A percentile compares a stretch with the other conserved stretches of the same genome.
These are phyloP conservation scores for Troides helena DNA, from an alignment of 2,888 invertebrate genomes.

Conservation along the genomic window DNA sequence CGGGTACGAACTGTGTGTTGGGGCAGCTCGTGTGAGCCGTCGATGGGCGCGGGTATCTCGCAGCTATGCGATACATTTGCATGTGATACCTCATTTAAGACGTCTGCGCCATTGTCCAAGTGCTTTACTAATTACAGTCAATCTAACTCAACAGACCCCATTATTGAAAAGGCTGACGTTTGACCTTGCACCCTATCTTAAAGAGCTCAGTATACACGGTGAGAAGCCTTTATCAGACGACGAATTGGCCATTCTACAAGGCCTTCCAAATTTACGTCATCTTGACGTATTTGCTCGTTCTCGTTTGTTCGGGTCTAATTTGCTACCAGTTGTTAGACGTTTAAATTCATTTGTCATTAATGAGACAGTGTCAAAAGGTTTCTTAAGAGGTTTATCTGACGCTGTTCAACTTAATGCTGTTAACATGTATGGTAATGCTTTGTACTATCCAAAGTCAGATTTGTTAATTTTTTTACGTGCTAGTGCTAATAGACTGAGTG, in stretches of 20 bases:
- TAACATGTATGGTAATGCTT: conserved; percentile 47
- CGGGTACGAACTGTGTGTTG: conserved; percentile 33
- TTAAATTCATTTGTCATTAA: conserved; percentile 41
- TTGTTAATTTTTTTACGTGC: conserved; percentile 35
- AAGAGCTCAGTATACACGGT: conserved; percentile 26
- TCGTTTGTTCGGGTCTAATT: conserved; percentile 21
- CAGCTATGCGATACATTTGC: conserved; percentile 32
- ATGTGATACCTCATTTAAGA: conserved; percentile 27
- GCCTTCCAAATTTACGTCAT: conserved; percentile 35
- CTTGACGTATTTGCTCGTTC: conserved; percentile 39
- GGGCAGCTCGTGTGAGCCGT: conserved; percentile 37
- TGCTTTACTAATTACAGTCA: conserved; percentile 24
- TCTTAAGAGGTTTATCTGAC: conserved; percentile 33
- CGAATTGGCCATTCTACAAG: conserved; percentile 30
- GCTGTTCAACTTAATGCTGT: conserved; percentile 33
- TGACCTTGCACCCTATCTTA: conserved; percentile 20
- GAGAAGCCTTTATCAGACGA: conserved; percentile 25
- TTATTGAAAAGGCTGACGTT: conserved; percentile 17
- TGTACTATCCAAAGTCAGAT: conserved; percentile 37
- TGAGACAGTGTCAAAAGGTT: conserved; percentile 34
- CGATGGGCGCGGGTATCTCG: conserved; percentile 38
- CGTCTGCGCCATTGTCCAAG: conserved; percentile 32
- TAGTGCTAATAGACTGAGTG: conserved; percentile 36
- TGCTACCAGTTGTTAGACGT: conserved; percentile 27
- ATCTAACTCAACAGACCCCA: conserved; percentile 11